These are phyloP conservation scores for Nemopilema nomurai DNA, from an alignment of 30 jellyfish, hydroid and myxozoan species.

Conservation along the genomic window DNA sequence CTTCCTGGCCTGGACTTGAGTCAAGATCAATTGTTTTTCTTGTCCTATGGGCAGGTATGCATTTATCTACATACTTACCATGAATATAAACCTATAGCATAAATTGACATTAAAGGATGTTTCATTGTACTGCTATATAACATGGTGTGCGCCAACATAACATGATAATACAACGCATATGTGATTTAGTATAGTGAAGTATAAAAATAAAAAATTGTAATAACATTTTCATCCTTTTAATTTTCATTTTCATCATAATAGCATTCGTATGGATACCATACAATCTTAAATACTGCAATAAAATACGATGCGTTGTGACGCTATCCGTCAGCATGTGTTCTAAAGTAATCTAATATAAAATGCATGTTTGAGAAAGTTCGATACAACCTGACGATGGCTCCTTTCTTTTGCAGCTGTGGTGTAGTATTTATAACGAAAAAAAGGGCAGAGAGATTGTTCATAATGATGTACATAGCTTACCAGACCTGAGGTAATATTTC, in stretches of 20 bases:
- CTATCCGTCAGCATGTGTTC: neutral
- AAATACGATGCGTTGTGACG: neutral
- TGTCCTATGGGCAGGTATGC: conserved; percentile 80
- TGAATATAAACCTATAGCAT: neutral
- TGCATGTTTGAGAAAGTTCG: no score
- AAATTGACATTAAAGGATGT: no score
- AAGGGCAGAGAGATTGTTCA: conserved; percentile 25
- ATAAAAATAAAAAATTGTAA: no score
- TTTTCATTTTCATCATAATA: no score
- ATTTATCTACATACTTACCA: neutral
- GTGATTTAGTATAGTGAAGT: neutral
- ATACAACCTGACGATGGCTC: no score
- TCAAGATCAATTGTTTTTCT: conserved; percentile 76
- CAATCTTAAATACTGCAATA: neutral
- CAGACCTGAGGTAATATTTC: conserved; percentile 32
- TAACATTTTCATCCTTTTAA: no score
- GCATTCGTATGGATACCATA: no score
- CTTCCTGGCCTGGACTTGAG: conserved; percentile 80
- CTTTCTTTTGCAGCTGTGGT: conserved; percentile 43
- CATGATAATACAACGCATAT: no score
- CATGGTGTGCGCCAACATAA: no score
- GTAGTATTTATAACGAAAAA: conserved; percentile 41
- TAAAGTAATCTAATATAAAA: no score
- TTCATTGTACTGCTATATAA: no score
- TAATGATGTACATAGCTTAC: conserved; percentile 36